phyloP scores from a whole-genome alignment of 2,113 vertebrate species.

The Pomatostomus ruficeps region DNA sequence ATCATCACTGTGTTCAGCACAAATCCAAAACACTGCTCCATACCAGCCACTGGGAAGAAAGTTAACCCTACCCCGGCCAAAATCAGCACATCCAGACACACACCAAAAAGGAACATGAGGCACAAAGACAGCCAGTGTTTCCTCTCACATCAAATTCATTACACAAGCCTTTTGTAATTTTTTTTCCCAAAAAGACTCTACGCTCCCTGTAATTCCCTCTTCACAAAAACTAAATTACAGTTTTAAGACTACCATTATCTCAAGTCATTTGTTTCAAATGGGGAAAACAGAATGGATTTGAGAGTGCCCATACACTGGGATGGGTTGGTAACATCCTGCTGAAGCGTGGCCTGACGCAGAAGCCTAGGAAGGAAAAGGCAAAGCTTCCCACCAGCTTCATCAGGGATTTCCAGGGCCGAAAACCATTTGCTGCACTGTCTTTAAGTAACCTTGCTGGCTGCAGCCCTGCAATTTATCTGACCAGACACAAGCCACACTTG shows the following conservation, averaged over 20 bases:
- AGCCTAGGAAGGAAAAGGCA: not conserved
- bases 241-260: slow-evolving; percentile 53
- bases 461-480: not conserved
- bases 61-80: not conserved
- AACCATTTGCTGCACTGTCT: not conserved
- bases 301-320: not conserved
- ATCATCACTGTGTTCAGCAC: not conserved
- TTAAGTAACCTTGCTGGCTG: not conserved
- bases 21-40: not conserved
- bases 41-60: not conserved
- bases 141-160: not conserved
- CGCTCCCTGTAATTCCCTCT: slow-evolving; percentile 30
- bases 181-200: not conserved
- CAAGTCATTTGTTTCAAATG: slow-evolving; percentile 43
- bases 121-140: not conserved
- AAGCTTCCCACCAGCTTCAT: not conserved
- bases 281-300: not conserved
- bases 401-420: not conserved
- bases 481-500: not conserved
- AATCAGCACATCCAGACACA: not conserved
- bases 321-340: not conserved
- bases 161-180: not conserved
- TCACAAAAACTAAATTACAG: slow-evolving; percentile 53
- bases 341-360: not conserved
- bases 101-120: not conserved